Conservation (phyloP, 2,113 vertebrate genomes). For the Athene noctua region DNA sequence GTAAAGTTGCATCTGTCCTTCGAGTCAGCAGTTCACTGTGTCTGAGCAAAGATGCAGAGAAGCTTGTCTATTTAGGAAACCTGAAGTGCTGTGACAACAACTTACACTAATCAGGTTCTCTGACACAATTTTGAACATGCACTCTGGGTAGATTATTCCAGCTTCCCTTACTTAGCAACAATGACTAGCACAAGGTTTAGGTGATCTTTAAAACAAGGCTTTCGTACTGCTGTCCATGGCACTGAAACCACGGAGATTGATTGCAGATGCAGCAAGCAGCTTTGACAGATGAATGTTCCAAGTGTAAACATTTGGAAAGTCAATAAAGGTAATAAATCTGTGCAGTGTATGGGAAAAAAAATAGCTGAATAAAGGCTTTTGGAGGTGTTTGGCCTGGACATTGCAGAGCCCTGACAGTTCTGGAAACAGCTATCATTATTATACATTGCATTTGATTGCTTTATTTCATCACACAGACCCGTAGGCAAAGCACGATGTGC, state of each 20-base stretch:
- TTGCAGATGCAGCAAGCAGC: conserved; percentile 40
- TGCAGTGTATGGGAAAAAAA: neutral
- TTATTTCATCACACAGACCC: neutral
- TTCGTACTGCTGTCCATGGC: neutral
- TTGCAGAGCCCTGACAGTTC: neutral
- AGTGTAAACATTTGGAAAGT: conserved; percentile 53
- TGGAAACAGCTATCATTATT: conserved; percentile 34
- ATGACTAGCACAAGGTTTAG: neutral
- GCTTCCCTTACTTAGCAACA: neutral
- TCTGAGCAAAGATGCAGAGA: neutral
- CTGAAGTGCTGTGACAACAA: neutral
- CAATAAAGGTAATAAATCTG: conserved; percentile 59
- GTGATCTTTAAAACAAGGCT: conserved; percentile 30
- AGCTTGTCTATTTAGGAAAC: neutral
- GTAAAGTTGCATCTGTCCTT: neutral
- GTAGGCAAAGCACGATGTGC: conserved; percentile 9
- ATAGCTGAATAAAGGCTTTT: conserved; percentile 44
- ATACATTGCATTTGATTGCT: conserved; percentile 5
- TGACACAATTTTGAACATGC: neutral
- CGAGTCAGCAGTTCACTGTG: neutral
- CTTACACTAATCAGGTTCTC: neutral
- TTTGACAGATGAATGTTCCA: conserved; percentile 47
- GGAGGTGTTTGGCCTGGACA: neutral
- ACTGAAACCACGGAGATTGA: conserved; percentile 11
- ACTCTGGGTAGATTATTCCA: neutral